Conservation (phyloP, 2,113 vertebrate genomes). For the Conger conger region DNA sequence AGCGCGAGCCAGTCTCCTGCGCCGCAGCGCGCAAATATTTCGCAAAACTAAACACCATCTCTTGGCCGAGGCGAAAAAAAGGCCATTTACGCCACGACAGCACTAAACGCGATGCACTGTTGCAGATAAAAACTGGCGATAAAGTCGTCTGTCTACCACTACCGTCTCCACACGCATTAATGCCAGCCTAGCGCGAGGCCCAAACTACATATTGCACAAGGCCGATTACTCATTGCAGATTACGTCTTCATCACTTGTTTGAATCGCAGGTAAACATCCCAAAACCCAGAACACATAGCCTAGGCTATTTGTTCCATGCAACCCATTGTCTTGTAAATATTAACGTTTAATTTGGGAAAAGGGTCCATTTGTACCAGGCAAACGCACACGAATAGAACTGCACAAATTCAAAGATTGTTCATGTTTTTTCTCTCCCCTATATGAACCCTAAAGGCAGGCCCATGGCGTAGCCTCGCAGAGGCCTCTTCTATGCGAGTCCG, state of each 20-base stretch:
- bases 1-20: constrained; percentile 74
- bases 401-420: too few species aligned
- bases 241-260: background rate
- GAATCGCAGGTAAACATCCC: background rate
- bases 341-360: too few species aligned
- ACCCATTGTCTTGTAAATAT: too few species aligned
- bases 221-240: background rate
- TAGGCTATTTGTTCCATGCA: too few species aligned
- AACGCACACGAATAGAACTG: too few species aligned
- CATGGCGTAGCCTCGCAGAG: too few species aligned
- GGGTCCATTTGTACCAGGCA: too few species aligned
- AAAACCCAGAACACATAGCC: background rate
- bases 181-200: constrained; percentile 77
- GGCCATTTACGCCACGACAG: constrained; percentile 89
- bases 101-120: constrained; percentile 82
- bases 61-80: constrained; percentile 80
- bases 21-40: constrained; percentile 85
- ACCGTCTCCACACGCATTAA: constrained; percentile 90
- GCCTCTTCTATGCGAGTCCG: background rate
- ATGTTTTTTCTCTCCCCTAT: too few species aligned
- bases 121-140: constrained; percentile 97
- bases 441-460: too few species aligned
- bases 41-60: constrained; percentile 92
- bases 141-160: constrained; percentile 93
- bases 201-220: constrained; percentile 59